Conservation (phyloP, 2,113 vertebrate genomes). For the Apus apus region DNA sequence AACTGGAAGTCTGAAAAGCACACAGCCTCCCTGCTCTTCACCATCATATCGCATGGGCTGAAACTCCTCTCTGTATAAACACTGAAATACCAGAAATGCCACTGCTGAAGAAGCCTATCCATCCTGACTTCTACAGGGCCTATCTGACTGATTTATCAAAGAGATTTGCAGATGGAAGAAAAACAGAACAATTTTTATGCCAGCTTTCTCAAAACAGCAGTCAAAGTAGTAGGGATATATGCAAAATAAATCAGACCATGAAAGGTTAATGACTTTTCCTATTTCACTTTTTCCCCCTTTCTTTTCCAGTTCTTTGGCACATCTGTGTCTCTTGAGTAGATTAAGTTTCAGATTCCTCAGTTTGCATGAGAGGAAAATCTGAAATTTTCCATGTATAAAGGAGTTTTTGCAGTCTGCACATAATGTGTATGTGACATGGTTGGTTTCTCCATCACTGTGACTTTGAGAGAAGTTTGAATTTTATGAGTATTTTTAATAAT, state of each 20-base stretch:
- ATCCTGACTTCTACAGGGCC: slow-evolving; percentile 22
- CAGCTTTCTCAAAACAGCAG: neutral
- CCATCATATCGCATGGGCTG: neutral
- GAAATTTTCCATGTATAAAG: neutral
- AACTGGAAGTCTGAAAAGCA: neutral
- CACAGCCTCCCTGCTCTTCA: neutral
- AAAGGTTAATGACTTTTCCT: neutral
- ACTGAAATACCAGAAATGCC: slow-evolving; percentile 64
- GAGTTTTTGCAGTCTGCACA: neutral
- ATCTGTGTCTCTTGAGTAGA: neutral
- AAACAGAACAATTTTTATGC: slow-evolving; percentile 23
- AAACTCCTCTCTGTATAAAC: slow-evolving; percentile 19
- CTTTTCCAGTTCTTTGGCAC: neutral
- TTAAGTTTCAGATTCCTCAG: neutral
- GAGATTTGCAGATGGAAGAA: slow-evolving; percentile 42
- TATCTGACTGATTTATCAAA: slow-evolving; percentile 45
- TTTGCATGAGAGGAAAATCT: neutral
- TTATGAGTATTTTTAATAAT: neutral
- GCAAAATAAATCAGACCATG: slow-evolving; percentile 29
- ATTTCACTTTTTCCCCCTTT: neutral
- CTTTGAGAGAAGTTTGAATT: neutral
- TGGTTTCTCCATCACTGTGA: neutral
- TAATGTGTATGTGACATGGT: neutral
- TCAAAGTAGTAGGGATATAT: neutral
- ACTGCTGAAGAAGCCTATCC: slow-evolving; percentile 31